Conservation (phyloP, 2,888 invertebrate species). For the Mesoligia furuncula region DNA sequence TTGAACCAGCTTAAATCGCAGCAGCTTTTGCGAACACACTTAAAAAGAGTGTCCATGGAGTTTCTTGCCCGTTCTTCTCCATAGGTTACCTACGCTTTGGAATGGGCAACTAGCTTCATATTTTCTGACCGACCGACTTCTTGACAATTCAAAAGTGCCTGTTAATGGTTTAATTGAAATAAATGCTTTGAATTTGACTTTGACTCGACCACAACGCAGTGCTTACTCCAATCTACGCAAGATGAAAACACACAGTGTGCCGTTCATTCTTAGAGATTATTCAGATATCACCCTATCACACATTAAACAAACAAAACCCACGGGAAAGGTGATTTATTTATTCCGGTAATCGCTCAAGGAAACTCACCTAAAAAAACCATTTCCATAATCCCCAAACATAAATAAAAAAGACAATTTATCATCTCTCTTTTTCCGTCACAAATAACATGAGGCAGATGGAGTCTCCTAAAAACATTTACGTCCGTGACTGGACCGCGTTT, state of each 20-base stretch:
- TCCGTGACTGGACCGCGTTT: slow-evolving; percentile 13
- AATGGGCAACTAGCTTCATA: too few relatives aligned
- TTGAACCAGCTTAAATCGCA: not conserved
- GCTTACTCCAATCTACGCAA: not conserved
- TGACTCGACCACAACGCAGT: not conserved
- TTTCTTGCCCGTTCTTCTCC: too few relatives aligned
- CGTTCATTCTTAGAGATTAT: not conserved
- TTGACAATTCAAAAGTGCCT: too few relatives aligned
- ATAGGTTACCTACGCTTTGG: too few relatives aligned
- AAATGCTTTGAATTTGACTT: too few relatives aligned
- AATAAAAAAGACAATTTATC: slow-evolving; percentile 54
- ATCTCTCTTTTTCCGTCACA: slow-evolving; percentile 23
- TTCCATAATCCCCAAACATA: slow-evolving; percentile 10
- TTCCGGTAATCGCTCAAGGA: slow-evolving; percentile 25
- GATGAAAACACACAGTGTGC: not conserved
- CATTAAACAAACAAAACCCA: not conserved
- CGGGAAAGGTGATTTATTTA: not conserved
- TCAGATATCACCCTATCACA: not conserved
- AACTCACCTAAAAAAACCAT: slow-evolving; percentile 25
- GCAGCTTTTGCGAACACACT: not conserved
- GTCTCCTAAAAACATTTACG: slow-evolving; percentile 33
- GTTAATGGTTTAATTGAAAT: too few relatives aligned
- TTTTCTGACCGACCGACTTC: too few relatives aligned
- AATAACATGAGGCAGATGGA: slow-evolving; percentile 26
- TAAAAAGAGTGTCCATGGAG: too few relatives aligned